Base-by-base conservation (phyloP, 2,113 vertebrate genomes). In the Hippocampus mohnikei region DNA sequence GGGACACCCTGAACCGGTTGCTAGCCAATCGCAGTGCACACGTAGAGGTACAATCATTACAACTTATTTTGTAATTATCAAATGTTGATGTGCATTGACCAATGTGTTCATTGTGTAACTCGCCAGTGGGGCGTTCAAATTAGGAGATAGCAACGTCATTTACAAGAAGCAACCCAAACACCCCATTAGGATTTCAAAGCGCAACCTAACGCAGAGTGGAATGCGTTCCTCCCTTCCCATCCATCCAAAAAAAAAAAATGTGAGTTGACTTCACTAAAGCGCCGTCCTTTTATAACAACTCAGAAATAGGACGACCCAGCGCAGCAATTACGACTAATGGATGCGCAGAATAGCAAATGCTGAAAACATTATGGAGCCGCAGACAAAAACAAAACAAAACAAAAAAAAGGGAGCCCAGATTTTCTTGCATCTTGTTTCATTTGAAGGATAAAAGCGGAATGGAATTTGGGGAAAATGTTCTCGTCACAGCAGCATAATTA, bases 381-480 rank as follows among this genome's bases (percentile, higher is more conserved):
- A 33, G 27, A 60, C 2, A 18, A 60, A 29, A 60, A 27, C 20
- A 37, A 37, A 37, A 37, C 33, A 27, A 27, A 27, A 27, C 27
- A 27, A 27, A 27, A 27, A 37, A 37, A 37, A 33, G 29, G 29
- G 5, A 33, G 29, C 4, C 27, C 58, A 27, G 7, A 9, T 60
- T 60, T 33, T 33, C 27, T 33, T 66, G 64, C 46, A 65, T 73
- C 62, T 63, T 71, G 59, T 68, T 69, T 62, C 42, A 77, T 33
- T 64, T 70, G 53, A 25, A 59, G 58, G 71, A 69, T 66, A 58
- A 23, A 33, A 52, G 40, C 21, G 25, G 18, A 33, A 60, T 52
- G 56, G 41, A 37, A 76, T 84, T 37, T 69, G 56, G 10, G 58
- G 41, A 61, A 78, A 81, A 78, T 65, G 71, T 41, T 75, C 62